phyloP scores from a whole-genome alignment of 35 echinoderm and acorn worm genomes.

The Ophioderma brevispina region DNA sequence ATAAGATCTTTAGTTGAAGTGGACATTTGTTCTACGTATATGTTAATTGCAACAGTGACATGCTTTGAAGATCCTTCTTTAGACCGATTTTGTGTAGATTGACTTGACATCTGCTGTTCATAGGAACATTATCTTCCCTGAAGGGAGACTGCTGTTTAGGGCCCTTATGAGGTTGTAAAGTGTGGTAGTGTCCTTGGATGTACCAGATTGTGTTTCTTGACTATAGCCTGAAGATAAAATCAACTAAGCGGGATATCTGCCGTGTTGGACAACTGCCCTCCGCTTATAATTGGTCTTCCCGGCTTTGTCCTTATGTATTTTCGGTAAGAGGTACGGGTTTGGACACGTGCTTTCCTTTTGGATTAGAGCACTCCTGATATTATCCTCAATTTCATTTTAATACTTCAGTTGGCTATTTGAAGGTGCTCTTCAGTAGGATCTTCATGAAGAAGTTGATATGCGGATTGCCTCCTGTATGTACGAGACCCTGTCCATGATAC shows the following conservation, averaged over 20 bases:
- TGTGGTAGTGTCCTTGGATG: slow-evolving; percentile 19
- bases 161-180: not conserved
- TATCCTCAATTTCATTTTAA: not conserved
- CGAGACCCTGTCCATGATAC: not conserved
- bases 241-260: slow-evolving; percentile 14
- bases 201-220: not conserved
- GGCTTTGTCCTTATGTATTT: slow-evolving; percentile 24
- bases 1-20: slow-evolving; percentile 23
- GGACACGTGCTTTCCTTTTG: not conserved
- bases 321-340: slow-evolving; percentile 18
- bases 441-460: not conserved
- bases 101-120: slow-evolving; percentile 34
- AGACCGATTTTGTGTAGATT: slow-evolving; percentile 15
- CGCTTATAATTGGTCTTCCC: slow-evolving; percentile 6
- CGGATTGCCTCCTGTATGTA: not conserved
- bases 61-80: slow-evolving; percentile 10
- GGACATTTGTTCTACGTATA: not conserved
- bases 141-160: not conserved
- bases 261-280: slow-evolving; percentile 23
- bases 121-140: not conserved
- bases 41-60: slow-evolving; percentile 19
- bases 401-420: not conserved
- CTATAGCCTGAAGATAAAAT: too few relatives aligned
- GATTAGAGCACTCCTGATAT: not conserved
- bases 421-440: slow-evolving; percentile 25